Base-by-base conservation (phyloP, 2,888 invertebrate species). In the Odontomyia ornata region DNA sequence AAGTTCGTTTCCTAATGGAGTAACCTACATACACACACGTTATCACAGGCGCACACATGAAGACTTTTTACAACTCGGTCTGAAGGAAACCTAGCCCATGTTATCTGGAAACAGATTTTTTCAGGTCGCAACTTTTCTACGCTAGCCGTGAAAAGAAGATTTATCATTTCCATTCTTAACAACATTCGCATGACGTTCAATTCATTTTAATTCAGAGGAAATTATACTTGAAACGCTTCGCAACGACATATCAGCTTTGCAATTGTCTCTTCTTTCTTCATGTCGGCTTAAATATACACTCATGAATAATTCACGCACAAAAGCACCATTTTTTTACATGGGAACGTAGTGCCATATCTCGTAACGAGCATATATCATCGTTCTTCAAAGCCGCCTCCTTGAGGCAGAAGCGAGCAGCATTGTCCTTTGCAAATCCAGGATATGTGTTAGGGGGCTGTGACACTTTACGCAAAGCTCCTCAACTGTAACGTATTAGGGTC, bases 281-380 rank as follows among this genome's bases (percentile, higher is more conserved):
- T 60, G 25, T 18, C 18, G 4, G 60, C n/a, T 60, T 60, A 23
- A 23, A 60, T 60, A 60, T 5, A 23, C 23, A 15, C 23, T 60
- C 60, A 60, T 60, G 60, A 60, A 60, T 60, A 60, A 60, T 60
- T 60, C 60, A 60, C 60, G 25, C 25, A 23, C 60, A 25, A 60
- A 25, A 60, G 5, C 3, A 7, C 23, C 25, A 18, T 23, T 60
- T 60, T 25, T 60, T 60, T 60, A 23, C 18, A 60, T 23, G 3
- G 60, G 4, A 15, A 18, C 15, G 52, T 5, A 18, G 15, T 18
- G 4, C 18, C n/a, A 18, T 25, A 23, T 23, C 25, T 60, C 60
- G 60, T 13, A 60, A 18, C 60, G 23, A 21, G 18, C 25, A 60
- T 23, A 25, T 23, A 60, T 60, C 25, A 60, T 25, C 23, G 23